Evolutionary conservation across 2,797 vertebrate species (phyloP).

Genomic region (Simalia tracyae): DNA sequence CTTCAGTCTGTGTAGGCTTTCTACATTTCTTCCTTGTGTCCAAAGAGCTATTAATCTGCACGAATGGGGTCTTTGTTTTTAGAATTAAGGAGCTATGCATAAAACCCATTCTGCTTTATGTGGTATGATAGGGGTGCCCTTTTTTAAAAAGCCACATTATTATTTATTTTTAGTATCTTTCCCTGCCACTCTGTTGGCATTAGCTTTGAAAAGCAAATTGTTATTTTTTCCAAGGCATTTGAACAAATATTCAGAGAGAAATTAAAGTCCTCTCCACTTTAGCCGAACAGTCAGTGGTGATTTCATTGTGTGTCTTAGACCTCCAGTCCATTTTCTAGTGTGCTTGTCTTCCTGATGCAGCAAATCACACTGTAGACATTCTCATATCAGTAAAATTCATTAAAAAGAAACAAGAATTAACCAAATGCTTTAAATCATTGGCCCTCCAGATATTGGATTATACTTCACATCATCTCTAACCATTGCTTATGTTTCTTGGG

Average conservation of each 20-base stretch:
- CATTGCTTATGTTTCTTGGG: not conserved
- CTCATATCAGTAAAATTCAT: not conserved
- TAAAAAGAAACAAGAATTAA: not conserved
- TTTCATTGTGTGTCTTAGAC: not conserved
- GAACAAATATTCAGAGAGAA: constrained; percentile 35
- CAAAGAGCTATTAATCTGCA: not conserved
- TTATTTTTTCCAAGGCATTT: constrained; percentile 41
- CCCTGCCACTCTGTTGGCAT: not conserved
- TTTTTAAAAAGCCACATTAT: constrained; percentile 1
- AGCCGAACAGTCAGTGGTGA: not conserved
- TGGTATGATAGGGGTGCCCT: not conserved
- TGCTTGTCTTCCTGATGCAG: not conserved
- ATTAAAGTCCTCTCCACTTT: not conserved
- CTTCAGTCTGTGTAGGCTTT: constrained; percentile 16
- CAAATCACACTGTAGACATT: not conserved
- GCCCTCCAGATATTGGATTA: not conserved
- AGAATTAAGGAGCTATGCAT: constrained; percentile 41
- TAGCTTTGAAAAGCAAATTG: not conserved
- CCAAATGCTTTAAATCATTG: not conserved
- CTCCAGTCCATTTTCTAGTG: not conserved
- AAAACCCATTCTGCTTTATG: not conserved
- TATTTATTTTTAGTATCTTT: fast-evolving
- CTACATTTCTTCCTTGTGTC: constrained; percentile 33
- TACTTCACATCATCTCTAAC: not conserved
- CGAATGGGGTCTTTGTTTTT: not conserved